Conservation (phyloP, 2,888 invertebrate genomes). For the Heteromyza rotundicornis region DNA sequence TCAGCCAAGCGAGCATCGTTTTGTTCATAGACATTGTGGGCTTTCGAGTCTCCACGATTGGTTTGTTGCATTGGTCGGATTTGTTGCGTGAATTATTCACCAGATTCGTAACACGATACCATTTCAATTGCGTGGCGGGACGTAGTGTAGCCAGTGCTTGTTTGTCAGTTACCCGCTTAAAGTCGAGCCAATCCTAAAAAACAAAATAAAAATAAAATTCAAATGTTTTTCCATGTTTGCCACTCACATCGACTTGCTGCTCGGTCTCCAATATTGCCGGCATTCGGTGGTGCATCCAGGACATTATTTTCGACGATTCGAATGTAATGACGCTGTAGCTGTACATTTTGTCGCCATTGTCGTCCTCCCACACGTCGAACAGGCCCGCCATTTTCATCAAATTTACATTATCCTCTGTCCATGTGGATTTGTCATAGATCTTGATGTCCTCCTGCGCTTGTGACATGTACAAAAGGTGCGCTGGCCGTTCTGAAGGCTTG, state of each 20-base stretch:
- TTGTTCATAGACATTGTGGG: slow-evolving; percentile 36
- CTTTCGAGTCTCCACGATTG: slow-evolving; percentile 44
- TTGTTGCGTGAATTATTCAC: slow-evolving; percentile 79
- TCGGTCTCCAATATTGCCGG: slow-evolving; percentile 78
- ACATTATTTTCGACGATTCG: slow-evolving; percentile 71
- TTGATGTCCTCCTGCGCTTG: slow-evolving; percentile 65
- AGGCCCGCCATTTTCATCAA: slow-evolving; percentile 79
- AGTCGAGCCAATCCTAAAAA: slow-evolving; percentile 72
- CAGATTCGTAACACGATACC: slow-evolving; percentile 74
- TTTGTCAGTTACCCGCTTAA: slow-evolving; percentile 64
- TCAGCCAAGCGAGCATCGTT: slow-evolving; percentile 54
- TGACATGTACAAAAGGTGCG: slow-evolving; percentile 75
- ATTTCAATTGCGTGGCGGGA: slow-evolving; percentile 66
- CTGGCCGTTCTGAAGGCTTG: slow-evolving; percentile 72
- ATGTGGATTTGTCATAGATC: slow-evolving; percentile 67
- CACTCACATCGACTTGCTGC: slow-evolving; percentile 68
- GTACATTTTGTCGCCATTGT: slow-evolving; percentile 68
- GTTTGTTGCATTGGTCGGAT: slow-evolving; percentile 67
- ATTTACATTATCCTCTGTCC: slow-evolving; percentile 64
- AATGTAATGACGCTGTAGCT: slow-evolving; percentile 81
- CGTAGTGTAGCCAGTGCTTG: slow-evolving; percentile 64
- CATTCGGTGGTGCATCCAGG: slow-evolving; percentile 81
- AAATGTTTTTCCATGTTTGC: too few relatives aligned
- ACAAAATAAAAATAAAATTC: neutral
- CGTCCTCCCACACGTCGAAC: slow-evolving; percentile 72